A percentile compares a stretch with the other conserved stretches of the same genome.
Conservation (phyloP, 2,888 invertebrate species). For the Heterodera filipjevi region DNA sequence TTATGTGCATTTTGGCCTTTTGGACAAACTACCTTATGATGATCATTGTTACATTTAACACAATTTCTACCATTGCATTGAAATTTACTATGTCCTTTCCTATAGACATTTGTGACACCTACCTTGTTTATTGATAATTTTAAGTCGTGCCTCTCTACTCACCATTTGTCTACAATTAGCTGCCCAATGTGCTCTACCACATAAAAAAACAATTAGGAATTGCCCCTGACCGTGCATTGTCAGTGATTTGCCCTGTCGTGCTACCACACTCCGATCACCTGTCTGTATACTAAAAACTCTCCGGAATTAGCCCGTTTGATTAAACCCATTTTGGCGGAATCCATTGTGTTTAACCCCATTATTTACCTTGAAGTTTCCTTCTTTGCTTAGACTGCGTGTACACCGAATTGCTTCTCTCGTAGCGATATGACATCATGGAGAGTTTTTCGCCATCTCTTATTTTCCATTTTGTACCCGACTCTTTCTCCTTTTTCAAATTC, state of each 20-base stretch:
- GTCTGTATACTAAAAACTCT: neutral
- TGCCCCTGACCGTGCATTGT: neutral
- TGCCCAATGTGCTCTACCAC: neutral
- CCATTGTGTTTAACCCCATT: neutral
- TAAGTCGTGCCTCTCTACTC: neutral
- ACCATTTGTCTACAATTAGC: constrained; percentile 3
- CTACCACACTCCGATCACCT: neutral
- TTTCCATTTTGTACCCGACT: no score
- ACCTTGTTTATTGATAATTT: neutral
- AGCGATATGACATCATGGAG: no score
- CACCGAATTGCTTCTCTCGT: no score
- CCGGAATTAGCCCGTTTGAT: neutral
- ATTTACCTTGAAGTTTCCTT: neutral
- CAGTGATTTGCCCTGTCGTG: neutral
- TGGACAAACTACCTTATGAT: neutral
- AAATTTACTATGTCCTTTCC: constrained; percentile 1
- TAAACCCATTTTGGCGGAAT: neutral
- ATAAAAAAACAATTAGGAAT: neutral
- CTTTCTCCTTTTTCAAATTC: no score
- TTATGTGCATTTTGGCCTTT: neutral
- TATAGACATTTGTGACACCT: neutral
- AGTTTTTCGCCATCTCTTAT: no score
- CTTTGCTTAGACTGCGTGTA: no score
- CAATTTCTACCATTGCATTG: neutral
- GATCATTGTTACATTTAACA: neutral